A percentile compares a stretch with the other conserved stretches of the same genome.
These are phyloP conservation scores for Clivina fossor DNA, from an alignment of 2,888 invertebrate species.

Conservation along the genomic window DNA sequence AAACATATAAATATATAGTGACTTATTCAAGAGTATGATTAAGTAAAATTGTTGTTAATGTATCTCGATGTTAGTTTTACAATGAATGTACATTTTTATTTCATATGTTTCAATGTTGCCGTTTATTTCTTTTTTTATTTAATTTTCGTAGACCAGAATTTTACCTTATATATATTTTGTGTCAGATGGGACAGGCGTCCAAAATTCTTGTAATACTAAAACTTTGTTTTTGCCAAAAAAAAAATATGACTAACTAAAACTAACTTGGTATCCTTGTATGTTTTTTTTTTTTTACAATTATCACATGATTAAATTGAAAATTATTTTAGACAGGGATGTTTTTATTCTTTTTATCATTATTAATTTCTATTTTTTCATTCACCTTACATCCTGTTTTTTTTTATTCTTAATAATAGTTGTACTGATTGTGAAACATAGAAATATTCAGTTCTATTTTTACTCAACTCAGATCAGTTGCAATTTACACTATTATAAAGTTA, in stretches of 20 bases:
- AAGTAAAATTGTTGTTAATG: constrained; percentile 27
- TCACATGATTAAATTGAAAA: constrained; percentile 25
- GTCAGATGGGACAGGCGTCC: constrained; percentile 56
- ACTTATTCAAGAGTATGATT: no score
- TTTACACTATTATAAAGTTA: no score
- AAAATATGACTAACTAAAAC: constrained; percentile 15
- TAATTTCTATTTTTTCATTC: not conserved
- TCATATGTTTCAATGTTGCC: constrained; percentile 28
- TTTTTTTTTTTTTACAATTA: constrained; percentile 22
- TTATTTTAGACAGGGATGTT: constrained; percentile 20
- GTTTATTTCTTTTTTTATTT: no score
- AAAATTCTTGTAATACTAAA: constrained; percentile 34
- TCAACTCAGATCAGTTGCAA: no score
- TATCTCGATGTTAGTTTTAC: constrained; percentile 29
- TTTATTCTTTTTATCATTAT: constrained; percentile 7
- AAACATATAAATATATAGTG: no score
- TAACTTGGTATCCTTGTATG: constrained; percentile 22
- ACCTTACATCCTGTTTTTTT: no score
- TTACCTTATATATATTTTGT: constrained; percentile 42
- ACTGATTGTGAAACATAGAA: no score
- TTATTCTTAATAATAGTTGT: no score
- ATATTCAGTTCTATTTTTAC: no score
- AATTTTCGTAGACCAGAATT: constrained; percentile 11
- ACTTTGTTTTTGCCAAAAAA: no score
- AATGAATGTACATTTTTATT: constrained; percentile 30